A percentile compares a stretch with the other conserved stretches of the same genome.
phyloP scores from a whole-genome alignment of 2,113 vertebrate genomes.

The Martes martes region DNA sequence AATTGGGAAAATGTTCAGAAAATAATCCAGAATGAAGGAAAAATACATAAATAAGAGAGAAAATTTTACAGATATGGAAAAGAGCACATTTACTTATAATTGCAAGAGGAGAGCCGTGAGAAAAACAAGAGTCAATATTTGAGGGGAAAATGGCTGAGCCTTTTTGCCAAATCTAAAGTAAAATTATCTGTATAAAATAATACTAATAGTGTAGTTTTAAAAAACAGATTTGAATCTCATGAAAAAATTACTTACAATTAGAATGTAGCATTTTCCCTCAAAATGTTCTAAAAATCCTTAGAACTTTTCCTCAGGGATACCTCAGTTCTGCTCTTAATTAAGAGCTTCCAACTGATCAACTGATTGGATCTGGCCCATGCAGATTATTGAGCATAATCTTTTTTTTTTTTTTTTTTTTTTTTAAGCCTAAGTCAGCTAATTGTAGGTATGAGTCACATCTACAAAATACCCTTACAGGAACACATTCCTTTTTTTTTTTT shows the following conservation, averaged over 20 bases:
- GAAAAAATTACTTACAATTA: neutral
- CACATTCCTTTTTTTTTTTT: neutral
- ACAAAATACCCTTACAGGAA: too few species aligned
- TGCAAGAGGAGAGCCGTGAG: neutral
- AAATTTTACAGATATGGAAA: neutral
- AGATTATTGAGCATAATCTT: neutral
- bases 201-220: neutral
- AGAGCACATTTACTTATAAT: neutral
- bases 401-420: neutral
- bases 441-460: too few species aligned
- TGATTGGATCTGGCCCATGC: neutral
- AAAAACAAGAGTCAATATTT: neutral
- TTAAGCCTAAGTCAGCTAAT: too few species aligned
- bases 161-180: neutral
- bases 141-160: neutral
- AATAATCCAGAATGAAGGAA: neutral
- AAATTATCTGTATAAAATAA: neutral
- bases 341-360: neutral
- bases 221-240: neutral
- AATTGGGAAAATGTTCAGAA: neutral
- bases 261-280: neutral
- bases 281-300: neutral
- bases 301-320: neutral
- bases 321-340: neutral
- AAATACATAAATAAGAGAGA: neutral